These are phyloP conservation scores for Diplodus sargus DNA, from an alignment of 2,797 vertebrate species.

Conservation along the genomic window DNA sequence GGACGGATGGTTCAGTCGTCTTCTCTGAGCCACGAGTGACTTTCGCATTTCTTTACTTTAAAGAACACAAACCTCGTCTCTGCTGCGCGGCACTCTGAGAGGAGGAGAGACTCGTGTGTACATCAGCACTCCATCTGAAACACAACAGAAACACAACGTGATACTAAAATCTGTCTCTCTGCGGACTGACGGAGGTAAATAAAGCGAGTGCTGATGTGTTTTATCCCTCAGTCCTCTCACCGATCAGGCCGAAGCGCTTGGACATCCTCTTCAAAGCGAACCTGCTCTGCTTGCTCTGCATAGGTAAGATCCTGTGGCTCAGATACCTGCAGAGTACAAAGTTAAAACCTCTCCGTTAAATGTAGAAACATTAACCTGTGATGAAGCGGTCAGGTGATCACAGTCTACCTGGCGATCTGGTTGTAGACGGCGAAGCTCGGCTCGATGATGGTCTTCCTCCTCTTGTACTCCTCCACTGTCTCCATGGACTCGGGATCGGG, in stretches of 20 bases:
- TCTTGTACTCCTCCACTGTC: not conserved
- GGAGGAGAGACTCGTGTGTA: conserved; percentile 66
- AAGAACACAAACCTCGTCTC: conserved; percentile 65
- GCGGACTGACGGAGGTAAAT: not conserved
- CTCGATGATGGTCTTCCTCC: conserved; percentile 35
- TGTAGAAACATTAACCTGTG: fast-evolving
- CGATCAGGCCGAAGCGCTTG: conserved; percentile 65
- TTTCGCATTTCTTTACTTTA: not conserved
- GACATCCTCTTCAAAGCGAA: conserved; percentile 61
- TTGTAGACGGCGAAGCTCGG: conserved; percentile 58
- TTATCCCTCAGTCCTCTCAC: conserved; percentile 23
- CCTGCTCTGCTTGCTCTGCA: conserved; percentile 55
- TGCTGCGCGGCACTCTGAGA: conserved; percentile 74
- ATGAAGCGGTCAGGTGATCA: not conserved
- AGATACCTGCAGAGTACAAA: conserved; percentile 58
- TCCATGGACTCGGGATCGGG: conserved; percentile 35
- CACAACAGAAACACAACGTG: not conserved
- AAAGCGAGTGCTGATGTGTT: not conserved
- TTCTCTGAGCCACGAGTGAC: not conserved
- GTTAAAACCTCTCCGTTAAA: not conserved
- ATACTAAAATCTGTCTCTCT: not conserved
- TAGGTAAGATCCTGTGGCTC: conserved; percentile 65
- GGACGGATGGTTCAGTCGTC: not conserved
- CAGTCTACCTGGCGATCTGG: conserved; percentile 63
- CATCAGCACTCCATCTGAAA: conserved; percentile 77